Base-by-base conservation (phyloP, 2,888 invertebrate species). In the Cerceris ruficornis region DNA sequence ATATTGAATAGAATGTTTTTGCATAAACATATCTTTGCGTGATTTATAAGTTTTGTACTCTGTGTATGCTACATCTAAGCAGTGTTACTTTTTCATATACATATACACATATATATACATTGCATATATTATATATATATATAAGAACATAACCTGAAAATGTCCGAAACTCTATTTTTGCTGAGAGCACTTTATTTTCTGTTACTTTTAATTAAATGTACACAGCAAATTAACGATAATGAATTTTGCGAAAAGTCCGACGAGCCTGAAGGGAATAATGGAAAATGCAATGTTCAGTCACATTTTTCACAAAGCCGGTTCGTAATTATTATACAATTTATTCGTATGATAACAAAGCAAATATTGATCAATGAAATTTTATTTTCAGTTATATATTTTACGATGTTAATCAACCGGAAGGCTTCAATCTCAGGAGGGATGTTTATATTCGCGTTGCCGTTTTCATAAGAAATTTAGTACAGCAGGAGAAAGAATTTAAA, bases 391-490 rank as follows among this genome's bases (percentile, higher is more conserved):
- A 96, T 88, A 93, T 99, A 69, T 94, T 99, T 62, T 99, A 98
- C 92, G 98, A 98, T 91, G 96, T 99, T 0, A 99, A 99, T 93
- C 96, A 96, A 2, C 96, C 97, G 0, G 99, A 99, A 93, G 99
- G 99, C 0, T 99, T 99, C 90, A 99, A 99, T 93, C 94, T 99
- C 78, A 94, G 98, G 14, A 94, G 99, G 49, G 99, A 99, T 93
- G 99, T 99, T 1, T 99, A 98, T 89, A 96, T 99, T 94, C 94
- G 99, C 85, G 94, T 98, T 87, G 98, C 98, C 0, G 96, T 97
- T 60, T 95, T 98, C 90, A 94, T 97, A 0, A 94, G 95, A 43
- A 94, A 95, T 75, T 93, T 98, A 68, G 94, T 83, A 42, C 64
- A 95, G 73, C 93, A 94, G 71, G 91, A 93, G 11, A 92, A 92